A percentile compares a stretch with the other conserved stretches of the same genome.
Conservation (phyloP, 2,113 vertebrate genomes). For the Petaurus breviceps region DNA sequence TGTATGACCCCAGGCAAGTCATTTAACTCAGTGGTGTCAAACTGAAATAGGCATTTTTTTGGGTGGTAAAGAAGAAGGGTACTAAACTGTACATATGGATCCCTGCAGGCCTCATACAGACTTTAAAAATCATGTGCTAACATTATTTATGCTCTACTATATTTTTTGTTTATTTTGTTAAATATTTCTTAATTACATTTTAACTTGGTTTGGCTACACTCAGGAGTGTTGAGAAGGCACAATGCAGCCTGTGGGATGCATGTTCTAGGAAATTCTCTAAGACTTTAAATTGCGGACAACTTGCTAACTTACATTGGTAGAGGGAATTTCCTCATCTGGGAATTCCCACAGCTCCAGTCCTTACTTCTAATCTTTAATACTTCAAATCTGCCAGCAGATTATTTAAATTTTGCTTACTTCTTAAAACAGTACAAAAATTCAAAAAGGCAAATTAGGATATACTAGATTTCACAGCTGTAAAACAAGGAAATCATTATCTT, state of each 20-base stretch:
- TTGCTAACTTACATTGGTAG: background rate
- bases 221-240: background rate
- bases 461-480: conserved; percentile 14
- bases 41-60: background rate
- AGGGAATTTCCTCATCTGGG: background rate
- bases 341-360: background rate
- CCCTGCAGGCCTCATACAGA: background rate
- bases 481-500: background rate
- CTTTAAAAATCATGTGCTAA: background rate
- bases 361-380: conserved; percentile 17
- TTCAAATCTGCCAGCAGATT: conserved; percentile 18
- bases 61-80: too few species aligned
- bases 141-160: background rate
- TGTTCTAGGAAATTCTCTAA: background rate
- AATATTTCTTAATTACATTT: background rate
- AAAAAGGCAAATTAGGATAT: conserved; percentile 5
- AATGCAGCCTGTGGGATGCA: background rate
- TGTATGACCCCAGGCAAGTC: background rate
- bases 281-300: background rate
- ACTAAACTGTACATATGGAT: background rate
- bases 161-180: background rate
- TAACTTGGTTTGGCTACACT: background rate
- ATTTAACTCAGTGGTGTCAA: background rate
- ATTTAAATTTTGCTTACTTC: conserved; percentile 22
- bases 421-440: conserved; percentile 21